Evolutionary conservation across 2,797 vertebrate species (phyloP).

Genomic region (Scomberomorus guttatus): DNA sequence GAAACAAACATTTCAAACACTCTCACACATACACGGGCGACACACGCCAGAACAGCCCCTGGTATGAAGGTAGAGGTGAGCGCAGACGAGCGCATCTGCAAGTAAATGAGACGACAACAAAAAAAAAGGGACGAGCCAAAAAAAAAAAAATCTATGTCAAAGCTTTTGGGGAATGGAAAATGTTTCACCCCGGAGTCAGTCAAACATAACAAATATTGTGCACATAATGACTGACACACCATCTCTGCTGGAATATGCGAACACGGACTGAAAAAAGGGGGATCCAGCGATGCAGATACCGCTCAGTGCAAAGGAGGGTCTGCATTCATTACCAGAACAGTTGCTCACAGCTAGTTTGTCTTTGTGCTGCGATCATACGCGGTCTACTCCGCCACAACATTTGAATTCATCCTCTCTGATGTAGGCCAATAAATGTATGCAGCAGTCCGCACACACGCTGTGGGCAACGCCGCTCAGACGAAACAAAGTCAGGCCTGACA

Average conservation of each 20-base stretch:
- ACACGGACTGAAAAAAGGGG: slow-evolving; percentile 29
- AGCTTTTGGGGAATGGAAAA: slow-evolving; percentile 27
- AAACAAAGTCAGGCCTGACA: slow-evolving; percentile 68
- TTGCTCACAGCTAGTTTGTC: slow-evolving; percentile 77
- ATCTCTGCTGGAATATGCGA: slow-evolving; percentile 67
- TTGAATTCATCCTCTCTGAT: slow-evolving; percentile 68
- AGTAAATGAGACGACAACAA: slow-evolving; percentile 64
- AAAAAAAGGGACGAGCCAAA: slow-evolving; percentile 34
- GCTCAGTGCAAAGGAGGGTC: slow-evolving; percentile 66
- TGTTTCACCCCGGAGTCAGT: slow-evolving; percentile 48
- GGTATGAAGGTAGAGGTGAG: slow-evolving; percentile 58
- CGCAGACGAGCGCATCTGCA: slow-evolving; percentile 61
- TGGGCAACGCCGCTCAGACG: slow-evolving; percentile 39
- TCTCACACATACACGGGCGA: not conserved
- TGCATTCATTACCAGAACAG: slow-evolving; percentile 75
- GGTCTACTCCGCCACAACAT: slow-evolving; percentile 65
- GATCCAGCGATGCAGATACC: slow-evolving; percentile 61
- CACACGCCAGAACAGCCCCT: slow-evolving; percentile 28
- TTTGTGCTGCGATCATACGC: slow-evolving; percentile 76
- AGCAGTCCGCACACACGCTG: slow-evolving; percentile 45
- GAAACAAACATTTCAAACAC: slow-evolving; percentile 31
- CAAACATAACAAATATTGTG: slow-evolving; percentile 51
- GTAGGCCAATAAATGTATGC: slow-evolving; percentile 64
- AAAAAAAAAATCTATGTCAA: slow-evolving; percentile 34
- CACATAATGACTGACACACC: slow-evolving; percentile 65